Evolutionary conservation across 2,797 vertebrate genomes (phyloP), one percentile per base, ranked within the genome.

Genomic region (Melanotaenia parkinsoni): DNA sequence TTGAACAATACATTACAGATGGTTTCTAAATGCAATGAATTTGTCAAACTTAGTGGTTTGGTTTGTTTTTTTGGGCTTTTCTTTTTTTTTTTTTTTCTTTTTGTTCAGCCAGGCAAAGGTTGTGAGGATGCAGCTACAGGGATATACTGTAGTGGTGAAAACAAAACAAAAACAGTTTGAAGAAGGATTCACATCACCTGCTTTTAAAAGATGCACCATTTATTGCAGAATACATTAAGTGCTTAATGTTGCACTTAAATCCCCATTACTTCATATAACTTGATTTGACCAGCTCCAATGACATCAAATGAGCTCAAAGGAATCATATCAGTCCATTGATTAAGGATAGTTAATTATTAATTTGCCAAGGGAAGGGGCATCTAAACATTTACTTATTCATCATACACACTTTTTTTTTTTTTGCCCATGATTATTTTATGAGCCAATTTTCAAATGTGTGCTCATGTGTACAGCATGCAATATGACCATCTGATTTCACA

Each of bases 331-430:
- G 43, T 45, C 4, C 43, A 45, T 45, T 61, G 26, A 84, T 84
- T 79, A 70, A 56, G 68, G 57, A 58, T 68, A 65, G 74, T 85
- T 77, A 84, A 86, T 86, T 50, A 85, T 85, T 85, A 35, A 89
- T 85, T 66, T 79, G 56, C 30, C 26, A 0, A 33, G 69, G 67
- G 70, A 79, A 54, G 3, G 54, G 28, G 30, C 18, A 5, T 63
- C 75, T 67, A 87, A 91, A 90, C 77, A 92, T 88, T 90, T 81
- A 89, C 76, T 87, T 84, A 86, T 87, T 88, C 73, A 84, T 90
- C 82, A 79, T 67, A 82, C 76, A 58, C 63, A 70, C 71, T 82
- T 76, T 14, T 43, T 75, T 14, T 43, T 75, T 38, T 38, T 38
- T 13, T 64, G 70, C 66, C 68, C 64, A 8, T 86, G 72, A 75